Conservation (phyloP, 2,888 invertebrate species). For the Elmis aenea region DNA sequence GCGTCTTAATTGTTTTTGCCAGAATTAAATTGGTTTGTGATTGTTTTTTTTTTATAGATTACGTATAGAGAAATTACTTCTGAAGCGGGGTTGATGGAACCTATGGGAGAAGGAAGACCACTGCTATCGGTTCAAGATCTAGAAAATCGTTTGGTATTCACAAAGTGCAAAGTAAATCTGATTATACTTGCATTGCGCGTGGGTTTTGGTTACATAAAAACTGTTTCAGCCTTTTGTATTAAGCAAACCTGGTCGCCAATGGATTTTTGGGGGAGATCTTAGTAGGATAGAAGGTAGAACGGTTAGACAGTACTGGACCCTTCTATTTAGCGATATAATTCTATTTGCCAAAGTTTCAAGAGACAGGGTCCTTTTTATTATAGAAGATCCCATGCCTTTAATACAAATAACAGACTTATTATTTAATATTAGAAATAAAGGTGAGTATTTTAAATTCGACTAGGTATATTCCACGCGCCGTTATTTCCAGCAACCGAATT, state of each 20-base stretch:
- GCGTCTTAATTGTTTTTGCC: constrained; percentile 12
- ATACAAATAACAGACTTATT: constrained; percentile 75
- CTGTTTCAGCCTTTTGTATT: constrained; percentile 68
- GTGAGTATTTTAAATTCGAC: constrained; percentile 48
- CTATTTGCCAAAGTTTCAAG: constrained; percentile 82
- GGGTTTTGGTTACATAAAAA: not conserved
- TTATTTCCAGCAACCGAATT: constrained; percentile 73
- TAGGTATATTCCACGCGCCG: not conserved
- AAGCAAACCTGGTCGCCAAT: constrained; percentile 77
- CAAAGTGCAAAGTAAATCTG: constrained; percentile 72
- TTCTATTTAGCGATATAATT: constrained; percentile 78
- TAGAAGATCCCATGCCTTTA: constrained; percentile 78
- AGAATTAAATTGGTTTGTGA: too few relatives aligned
- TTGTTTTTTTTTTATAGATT: constrained; percentile 45
- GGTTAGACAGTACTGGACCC: constrained; percentile 78
- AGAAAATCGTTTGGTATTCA: constrained; percentile 83
- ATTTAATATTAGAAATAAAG: constrained; percentile 81
- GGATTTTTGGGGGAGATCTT: constrained; percentile 85
- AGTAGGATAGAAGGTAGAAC: constrained; percentile 78
- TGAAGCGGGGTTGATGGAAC: constrained; percentile 80
- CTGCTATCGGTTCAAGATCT: constrained; percentile 77
- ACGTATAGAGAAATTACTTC: constrained; percentile 79
- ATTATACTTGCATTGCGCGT: not conserved
- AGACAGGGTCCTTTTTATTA: constrained; percentile 80
- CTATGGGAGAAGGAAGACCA: constrained; percentile 77